Conservation (phyloP, 2,888 invertebrate genomes). For the Euspilapteryx auroguttella region DNA sequence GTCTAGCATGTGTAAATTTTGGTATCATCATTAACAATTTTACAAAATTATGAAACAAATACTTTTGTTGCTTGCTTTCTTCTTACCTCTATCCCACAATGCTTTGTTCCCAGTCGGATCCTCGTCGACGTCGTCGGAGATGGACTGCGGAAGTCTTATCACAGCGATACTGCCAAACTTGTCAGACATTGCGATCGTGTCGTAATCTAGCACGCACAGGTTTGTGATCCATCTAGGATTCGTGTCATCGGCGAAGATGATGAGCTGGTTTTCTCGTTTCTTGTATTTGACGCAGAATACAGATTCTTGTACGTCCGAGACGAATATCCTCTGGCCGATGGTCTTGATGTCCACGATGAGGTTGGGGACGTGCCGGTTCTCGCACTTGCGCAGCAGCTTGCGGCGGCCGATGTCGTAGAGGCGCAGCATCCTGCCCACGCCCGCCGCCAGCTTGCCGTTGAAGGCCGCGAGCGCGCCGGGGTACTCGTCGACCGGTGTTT, state of each 20-base stretch:
- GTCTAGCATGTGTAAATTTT: slow-evolving; percentile 57
- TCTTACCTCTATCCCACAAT: slow-evolving; percentile 82
- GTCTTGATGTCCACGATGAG: slow-evolving; percentile 92
- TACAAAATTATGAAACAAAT: background rate
- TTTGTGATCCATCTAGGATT: slow-evolving; percentile 95
- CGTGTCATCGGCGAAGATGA: slow-evolving; percentile 98
- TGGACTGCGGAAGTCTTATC: slow-evolving; percentile 85
- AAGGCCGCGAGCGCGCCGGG: slow-evolving; percentile 88
- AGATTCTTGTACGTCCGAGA: slow-evolving; percentile 95
- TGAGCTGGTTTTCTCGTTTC: slow-evolving; percentile 93
- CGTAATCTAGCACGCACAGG: slow-evolving; percentile 90
- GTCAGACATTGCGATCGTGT: slow-evolving; percentile 94
- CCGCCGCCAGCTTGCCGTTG: slow-evolving; percentile 89
- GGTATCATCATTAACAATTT: slow-evolving; percentile 29
- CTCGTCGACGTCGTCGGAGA: slow-evolving; percentile 97
- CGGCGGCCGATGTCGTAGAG: slow-evolving; percentile 93
- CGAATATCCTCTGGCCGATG: slow-evolving; percentile 92
- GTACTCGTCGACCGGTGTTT: slow-evolving; percentile 90
- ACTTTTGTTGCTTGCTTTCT: background rate
- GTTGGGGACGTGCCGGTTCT: slow-evolving; percentile 96
- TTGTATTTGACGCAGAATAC: slow-evolving; percentile 95
- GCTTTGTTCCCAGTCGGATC: slow-evolving; percentile 99
- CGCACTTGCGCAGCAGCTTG: slow-evolving; percentile 95
- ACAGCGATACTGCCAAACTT: slow-evolving; percentile 97
- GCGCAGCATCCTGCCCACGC: slow-evolving; percentile 88